Conservation (phyloP, 2,113 vertebrate species). For the Hemichromis elongatus region DNA sequence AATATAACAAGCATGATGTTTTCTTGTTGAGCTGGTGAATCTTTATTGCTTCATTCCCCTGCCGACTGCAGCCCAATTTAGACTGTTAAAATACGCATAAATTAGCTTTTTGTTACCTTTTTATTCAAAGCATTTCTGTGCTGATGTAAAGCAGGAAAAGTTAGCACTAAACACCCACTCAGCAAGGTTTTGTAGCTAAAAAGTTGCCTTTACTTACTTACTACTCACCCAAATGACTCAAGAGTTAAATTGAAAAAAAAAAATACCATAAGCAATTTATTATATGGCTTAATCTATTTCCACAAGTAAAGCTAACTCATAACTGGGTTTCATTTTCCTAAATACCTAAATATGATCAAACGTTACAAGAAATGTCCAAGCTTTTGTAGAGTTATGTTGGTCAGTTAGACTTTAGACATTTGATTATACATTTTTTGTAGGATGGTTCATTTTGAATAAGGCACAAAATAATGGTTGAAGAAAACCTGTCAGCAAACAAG, state of each 20-base stretch:
- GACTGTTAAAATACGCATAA: not conserved
- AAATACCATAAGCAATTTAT: not conserved
- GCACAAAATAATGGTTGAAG: not conserved
- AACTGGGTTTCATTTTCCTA: not conserved
- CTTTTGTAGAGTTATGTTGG: rapidly evolving
- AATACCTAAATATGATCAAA: not conserved
- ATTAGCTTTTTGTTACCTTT: not conserved
- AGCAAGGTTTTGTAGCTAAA: not conserved
- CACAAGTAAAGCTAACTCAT: not conserved
- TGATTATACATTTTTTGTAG: not conserved
- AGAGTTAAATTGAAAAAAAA: rapidly evolving
- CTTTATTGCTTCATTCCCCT: not conserved
- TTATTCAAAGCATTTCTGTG: not conserved
- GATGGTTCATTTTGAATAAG: not conserved
- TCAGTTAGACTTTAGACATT: not conserved
- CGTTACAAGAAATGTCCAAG: not conserved
- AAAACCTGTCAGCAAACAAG: not conserved
- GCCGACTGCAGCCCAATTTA: not conserved
- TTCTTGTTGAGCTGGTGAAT: not conserved
- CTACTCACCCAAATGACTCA: not conserved
- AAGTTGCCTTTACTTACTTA: not conserved
- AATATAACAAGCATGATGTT: not conserved
- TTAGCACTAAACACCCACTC: not conserved
- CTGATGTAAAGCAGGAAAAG: not conserved
- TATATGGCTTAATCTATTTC: not conserved